Base-by-base conservation (phyloP, 2,113 vertebrate species). In the Misgurnus mizolepis region DNA sequence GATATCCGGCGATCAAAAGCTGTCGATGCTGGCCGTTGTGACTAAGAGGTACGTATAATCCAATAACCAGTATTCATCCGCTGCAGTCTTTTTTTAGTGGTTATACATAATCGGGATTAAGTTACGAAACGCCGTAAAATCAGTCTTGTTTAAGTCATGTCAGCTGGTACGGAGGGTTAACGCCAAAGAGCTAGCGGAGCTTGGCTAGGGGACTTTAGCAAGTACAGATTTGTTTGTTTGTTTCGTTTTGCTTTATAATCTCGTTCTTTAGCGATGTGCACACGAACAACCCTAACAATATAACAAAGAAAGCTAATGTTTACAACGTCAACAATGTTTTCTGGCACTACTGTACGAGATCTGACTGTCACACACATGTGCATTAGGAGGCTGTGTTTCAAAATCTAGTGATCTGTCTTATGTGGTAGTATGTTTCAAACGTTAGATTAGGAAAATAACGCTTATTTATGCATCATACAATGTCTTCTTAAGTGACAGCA, bases 1-100 rank as follows among this genome's bases (percentile, higher is more conserved):
- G 86, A 85, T 90, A 85, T 89, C 86, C 88, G 85, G 85, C 82
- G 77, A 73, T 83, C 84, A 82, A 85, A 15, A 79, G 72, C n/a
- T 87, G 82, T 76, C 40, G 62, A 15, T 76, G 70, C 18, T 76
- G 72, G 61, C 27, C 61, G 58, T 80, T 80, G 47, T 85, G 15
- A 83, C 79, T 67, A 67, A 71, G 78, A 75, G 88, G 89, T 92
- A 89, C 14, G 79, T 76, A 78, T 58, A 45, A 67, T 80, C 76
- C 18, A 76, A 14, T 73, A 7, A 14, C 11, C 67, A 69, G 11
- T 66, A 17, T 43, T 50, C 12, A 18, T 40, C 34, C 43, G 41
- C 12, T 62, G 49, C 34, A 34, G 69, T 43, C 58, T 7, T 4
- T 18, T 15, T 18, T 2, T 56, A 12, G 14, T 56, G 53, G 4